phyloP scores from a whole-genome alignment of 92 coral and sea anemone species.

The Hydrozoanthus gracilis region DNA sequence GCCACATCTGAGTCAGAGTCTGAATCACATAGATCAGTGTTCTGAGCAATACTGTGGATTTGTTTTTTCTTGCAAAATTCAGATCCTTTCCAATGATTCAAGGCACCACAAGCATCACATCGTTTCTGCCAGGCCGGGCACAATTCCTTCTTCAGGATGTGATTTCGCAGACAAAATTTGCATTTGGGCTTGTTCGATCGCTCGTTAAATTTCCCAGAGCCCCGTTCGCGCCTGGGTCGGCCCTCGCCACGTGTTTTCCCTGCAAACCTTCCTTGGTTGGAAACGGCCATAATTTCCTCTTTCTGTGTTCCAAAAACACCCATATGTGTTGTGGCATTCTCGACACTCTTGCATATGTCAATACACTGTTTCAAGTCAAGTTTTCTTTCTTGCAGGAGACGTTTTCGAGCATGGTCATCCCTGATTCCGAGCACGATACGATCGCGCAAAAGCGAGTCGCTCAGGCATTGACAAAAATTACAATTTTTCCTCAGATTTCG shows the following conservation, averaged over 20 bases:
- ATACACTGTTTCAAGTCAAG: slow-evolving; percentile 36
- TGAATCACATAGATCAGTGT: slow-evolving; percentile 21
- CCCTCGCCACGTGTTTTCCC: slow-evolving; percentile 1
- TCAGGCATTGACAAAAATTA: slow-evolving; percentile 49
- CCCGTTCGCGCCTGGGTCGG: not conserved
- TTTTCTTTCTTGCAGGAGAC: slow-evolving; percentile 38
- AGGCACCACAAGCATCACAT: slow-evolving; percentile 35
- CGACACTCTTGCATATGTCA: slow-evolving; percentile 42
- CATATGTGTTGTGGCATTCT: slow-evolving; percentile 46
- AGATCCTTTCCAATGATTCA: slow-evolving; percentile 49
- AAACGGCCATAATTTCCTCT: slow-evolving; percentile 41
- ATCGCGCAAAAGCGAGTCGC: slow-evolving; percentile 50
- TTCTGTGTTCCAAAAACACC: slow-evolving; percentile 25
- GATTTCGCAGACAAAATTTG: slow-evolving; percentile 41
- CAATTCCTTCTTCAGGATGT: slow-evolving; percentile 24
- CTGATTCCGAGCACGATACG: slow-evolving; percentile 41
- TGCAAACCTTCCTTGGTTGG: slow-evolving; percentile 9
- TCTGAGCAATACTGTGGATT: slow-evolving; percentile 29
- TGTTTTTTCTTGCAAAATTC: slow-evolving; percentile 24
- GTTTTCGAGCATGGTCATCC: slow-evolving; percentile 41
- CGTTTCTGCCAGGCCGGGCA: slow-evolving; percentile 45
- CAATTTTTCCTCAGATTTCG: slow-evolving; percentile 36
- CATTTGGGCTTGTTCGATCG: slow-evolving; percentile 42
- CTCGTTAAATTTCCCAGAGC: not conserved
- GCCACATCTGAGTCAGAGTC: slow-evolving; percentile 54